phyloP scores from a whole-genome alignment of 1,140 invertebrate genomes.

The Teleopsis dalmanni region DNA sequence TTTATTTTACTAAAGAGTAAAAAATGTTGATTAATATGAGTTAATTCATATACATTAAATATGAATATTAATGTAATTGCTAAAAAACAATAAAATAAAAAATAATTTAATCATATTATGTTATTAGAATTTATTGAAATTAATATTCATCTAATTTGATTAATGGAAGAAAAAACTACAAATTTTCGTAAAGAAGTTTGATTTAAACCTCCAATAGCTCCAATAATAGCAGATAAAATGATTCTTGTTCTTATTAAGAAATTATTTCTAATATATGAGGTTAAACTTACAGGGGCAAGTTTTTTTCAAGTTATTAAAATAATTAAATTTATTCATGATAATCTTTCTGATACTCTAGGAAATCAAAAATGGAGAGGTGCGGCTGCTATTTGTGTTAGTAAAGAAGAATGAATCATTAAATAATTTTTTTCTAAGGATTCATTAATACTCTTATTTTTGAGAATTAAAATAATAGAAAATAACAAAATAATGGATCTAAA shows the following conservation, averaged over 20 bases:
- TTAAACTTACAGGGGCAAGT: background rate
- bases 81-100: constrained; percentile 44
- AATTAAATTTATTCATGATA: too few species aligned
- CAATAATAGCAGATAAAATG: constrained; percentile 40
- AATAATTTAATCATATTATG: constrained; percentile 47
- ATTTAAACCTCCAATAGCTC: constrained; percentile 44
- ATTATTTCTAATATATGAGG: constrained; percentile 14
- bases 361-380: too few species aligned
- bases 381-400: too few species aligned
- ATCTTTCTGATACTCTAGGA: too few species aligned
- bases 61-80: constrained; percentile 39
- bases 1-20: too few species aligned
- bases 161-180: too few species aligned
- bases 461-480: constrained; percentile 42
- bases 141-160: too few species aligned
- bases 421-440: too few species aligned
- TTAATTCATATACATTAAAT: constrained; percentile 45
- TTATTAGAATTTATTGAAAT: too few species aligned
- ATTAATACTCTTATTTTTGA: too few species aligned
- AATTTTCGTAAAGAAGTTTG: constrained; percentile 47
- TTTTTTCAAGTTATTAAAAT: constrained; percentile 1
- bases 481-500: constrained; percentile 46
- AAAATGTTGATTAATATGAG: constrained; percentile 44
- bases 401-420: too few species aligned
- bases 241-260: constrained; percentile 34